A percentile compares a stretch with the other conserved stretches of the same genome.
phyloP scores from a whole-genome alignment of 1,140 invertebrate species.

The Limonius californicus region DNA sequence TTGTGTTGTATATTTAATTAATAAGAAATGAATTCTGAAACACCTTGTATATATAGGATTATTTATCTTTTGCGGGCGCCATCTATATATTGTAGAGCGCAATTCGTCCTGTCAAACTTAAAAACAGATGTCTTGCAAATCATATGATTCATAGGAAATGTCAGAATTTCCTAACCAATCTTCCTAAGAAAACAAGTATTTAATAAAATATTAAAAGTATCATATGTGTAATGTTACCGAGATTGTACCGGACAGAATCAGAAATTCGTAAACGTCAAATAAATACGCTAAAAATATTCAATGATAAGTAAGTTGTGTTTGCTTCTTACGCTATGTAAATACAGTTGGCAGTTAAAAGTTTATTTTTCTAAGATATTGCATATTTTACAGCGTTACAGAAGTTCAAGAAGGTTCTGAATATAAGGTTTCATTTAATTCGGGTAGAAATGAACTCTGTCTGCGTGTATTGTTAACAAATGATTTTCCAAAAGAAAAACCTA shows the following conservation, averaged over 20 bases:
- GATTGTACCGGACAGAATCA: slow-evolving; percentile 29
- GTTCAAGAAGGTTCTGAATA: slow-evolving; percentile 66
- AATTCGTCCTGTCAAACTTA: not conserved
- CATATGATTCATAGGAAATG: not conserved
- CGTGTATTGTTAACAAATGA: slow-evolving; percentile 60
- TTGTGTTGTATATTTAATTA: too few species aligned
- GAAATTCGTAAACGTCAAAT: slow-evolving; percentile 58
- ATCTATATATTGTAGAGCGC: too few species aligned
- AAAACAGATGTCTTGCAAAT: too few species aligned
- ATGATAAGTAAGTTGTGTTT: slow-evolving; percentile 53
- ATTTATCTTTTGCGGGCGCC: too few species aligned
- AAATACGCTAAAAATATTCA: slow-evolving; percentile 69
- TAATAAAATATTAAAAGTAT: not conserved
- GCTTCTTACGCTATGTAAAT: not conserved
- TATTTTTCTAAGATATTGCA: too few species aligned
- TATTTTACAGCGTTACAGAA: slow-evolving; percentile 61
- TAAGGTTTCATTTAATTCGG: slow-evolving; percentile 62
- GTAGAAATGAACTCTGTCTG: slow-evolving; percentile 59
- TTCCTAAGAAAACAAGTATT: not conserved
- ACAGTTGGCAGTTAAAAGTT: not conserved
- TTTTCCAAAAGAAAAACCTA: slow-evolving; percentile 71
- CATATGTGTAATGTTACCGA: slow-evolving; percentile 28
- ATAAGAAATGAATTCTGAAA: too few species aligned
- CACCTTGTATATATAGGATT: too few species aligned
- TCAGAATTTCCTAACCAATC: not conserved